Evolutionary conservation across 2,888 invertebrate species (phyloP), one percentile per base, ranked within the genome.

Genomic region (Brachypalpus laphriformis): DNA sequence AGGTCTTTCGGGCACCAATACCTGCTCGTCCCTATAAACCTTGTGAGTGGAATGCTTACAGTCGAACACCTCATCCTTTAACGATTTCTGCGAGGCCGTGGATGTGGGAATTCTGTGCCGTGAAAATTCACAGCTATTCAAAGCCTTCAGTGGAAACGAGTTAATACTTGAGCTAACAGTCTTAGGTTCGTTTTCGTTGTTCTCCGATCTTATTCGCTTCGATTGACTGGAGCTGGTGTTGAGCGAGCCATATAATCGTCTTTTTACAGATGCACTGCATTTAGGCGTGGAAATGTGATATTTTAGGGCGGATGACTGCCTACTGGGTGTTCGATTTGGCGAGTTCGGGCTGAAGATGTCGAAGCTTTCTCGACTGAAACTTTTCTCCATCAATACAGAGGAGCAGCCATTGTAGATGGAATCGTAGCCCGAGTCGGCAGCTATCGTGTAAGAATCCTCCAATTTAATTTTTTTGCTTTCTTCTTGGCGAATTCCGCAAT

Each of bases 231-330:
- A 51, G 6, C 14, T 70, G 20, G 56, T 63, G 47, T 42, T 63
- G 5, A 47, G 54, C 8, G 76, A 71, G 2, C 16, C 18, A 16
- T 56, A 75, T 9, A 75, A 25, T 45, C 80, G 80, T 2, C 85
- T 80, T 49, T 85, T 85, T 11, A 59, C 16, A 1, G 75, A 18
- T 2, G 70, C 66, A 59, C n/a, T 70, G 18, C 8, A 70, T 16
- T 85, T 85, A 18, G 85, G 85, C 18, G 85, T 85, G 1, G 85
- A 85, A 31, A 76, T 40, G 57, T 61, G 80, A 42, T 80, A 80
- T 42, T 59, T 75, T 49, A 70, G 49, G 9, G 51, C 9, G 2
- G 78, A 40, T 0, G 45, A 47, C 8, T 40, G 31, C 47, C 76
- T 85, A 9, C 22, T 59, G 3, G 85, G 80, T 5, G 68, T 75